Percentiles rank a stretch among this genome's conserved stretches.
phyloP scores from a whole-genome alignment of 2,888 invertebrate genomes.

The Cartodere bifasciata region DNA sequence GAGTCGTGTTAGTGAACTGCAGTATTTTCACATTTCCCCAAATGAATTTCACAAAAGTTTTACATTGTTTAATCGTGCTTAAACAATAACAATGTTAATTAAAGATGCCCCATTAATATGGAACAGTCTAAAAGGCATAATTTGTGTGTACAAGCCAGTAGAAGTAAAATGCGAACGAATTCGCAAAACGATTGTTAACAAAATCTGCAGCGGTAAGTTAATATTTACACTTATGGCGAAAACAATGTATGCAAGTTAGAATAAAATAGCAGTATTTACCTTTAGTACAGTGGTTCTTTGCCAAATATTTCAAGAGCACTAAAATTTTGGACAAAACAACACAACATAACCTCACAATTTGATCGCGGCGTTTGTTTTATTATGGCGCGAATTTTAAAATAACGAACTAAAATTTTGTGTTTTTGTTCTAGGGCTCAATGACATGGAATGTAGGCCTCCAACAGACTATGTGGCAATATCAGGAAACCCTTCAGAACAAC shows the following conservation, averaged over 20 bases:
- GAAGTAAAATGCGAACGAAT: conserved; percentile 42
- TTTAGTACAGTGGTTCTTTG: too few relatives aligned
- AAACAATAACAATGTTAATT: conserved; percentile 20
- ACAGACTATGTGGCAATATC: conserved; percentile 47
- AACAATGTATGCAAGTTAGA: too few relatives aligned
- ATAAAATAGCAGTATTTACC: too few relatives aligned
- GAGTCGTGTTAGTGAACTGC: too few relatives aligned
- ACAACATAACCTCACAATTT: too few relatives aligned
- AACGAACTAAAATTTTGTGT: neutral
- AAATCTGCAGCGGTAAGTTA: conserved; percentile 56
- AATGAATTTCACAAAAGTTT: too few relatives aligned
- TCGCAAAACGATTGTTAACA: conserved; percentile 44
- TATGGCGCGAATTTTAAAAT: conserved; percentile 10
- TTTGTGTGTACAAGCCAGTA: conserved; percentile 69
- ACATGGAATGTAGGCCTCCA: conserved; percentile 48
- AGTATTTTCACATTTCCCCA: too few relatives aligned
- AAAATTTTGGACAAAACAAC: too few relatives aligned
- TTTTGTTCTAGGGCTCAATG: conserved; percentile 53
- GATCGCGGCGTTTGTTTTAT: too few relatives aligned
- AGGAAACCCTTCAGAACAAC: conserved; percentile 46
- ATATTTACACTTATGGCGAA: too few relatives aligned
- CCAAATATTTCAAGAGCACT: too few relatives aligned
- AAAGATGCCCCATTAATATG: conserved; percentile 44
- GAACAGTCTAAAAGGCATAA: conserved; percentile 56
- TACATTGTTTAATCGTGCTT: too few relatives aligned